Evolutionary conservation across 2,888 invertebrate genomes (phyloP).

Genomic region (Aphidoletes aphidimyza): DNA sequence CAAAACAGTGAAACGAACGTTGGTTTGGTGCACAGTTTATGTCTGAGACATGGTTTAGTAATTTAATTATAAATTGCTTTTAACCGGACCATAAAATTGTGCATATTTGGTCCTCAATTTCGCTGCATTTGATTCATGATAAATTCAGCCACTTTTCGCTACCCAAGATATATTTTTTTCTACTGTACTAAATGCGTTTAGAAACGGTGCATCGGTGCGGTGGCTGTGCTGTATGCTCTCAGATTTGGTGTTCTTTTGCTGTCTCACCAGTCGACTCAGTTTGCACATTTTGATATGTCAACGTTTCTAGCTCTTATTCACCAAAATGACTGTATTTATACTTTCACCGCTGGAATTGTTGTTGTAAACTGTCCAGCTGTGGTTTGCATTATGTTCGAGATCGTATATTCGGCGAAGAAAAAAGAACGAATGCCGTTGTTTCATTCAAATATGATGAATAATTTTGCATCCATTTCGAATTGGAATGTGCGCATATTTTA

Average conservation of each 20-base stretch:
- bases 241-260: no score
- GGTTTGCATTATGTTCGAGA: neutral
- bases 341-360: neutral
- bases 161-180: neutral
- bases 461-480: slow-evolving; percentile 29
- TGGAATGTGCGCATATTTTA: slow-evolving; percentile 45
- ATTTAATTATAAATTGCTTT: slow-evolving; percentile 41
- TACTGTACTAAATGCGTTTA: neutral
- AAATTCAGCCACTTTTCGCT: neutral
- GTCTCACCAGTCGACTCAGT: neutral
- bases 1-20: no score
- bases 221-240: no score
- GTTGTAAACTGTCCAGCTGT: neutral
- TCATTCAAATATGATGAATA: slow-evolving; percentile 51
- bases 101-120: neutral
- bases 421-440: neutral
- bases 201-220: neutral
- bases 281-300: slow-evolving; percentile 12
- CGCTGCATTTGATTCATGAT: neutral
- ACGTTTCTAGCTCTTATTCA: neutral
- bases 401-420: neutral
- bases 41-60: neutral
- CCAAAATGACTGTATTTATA: neutral
- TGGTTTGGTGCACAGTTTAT: neutral
- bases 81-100: slow-evolving; percentile 9